Evolutionary conservation across 2,113 vertebrate genomes (phyloP), one percentile per base, ranked within the genome.

Genomic region (Gasterosteus nipponicus): DNA sequence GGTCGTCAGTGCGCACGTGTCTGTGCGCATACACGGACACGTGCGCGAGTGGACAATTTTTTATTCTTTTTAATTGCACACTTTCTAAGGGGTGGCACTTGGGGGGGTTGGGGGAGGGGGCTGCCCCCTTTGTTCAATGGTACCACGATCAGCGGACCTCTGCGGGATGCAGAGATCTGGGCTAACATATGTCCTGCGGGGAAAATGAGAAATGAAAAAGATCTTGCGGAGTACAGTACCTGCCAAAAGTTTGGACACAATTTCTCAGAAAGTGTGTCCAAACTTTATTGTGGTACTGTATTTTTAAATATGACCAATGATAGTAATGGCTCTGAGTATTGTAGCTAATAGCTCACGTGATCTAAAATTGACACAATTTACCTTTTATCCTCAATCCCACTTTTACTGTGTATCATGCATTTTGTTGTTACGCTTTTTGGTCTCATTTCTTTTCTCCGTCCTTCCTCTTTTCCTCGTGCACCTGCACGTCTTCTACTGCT

Each of bases 141-240:
- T 33, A 33, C 33, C 33, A 58, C 15, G 26, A 51, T 75, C 19
- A 53, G 7, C 41, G 76, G 72, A 82, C 71, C 79, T 85, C 72
- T 78, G 9, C 53, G 57, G 72, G 63, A 75, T 18, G 29, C 61
- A 59, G 47, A 60, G 33, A 31, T 65, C 11, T 1, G 0, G 29
- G 44, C 60, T 61, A 33, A 65, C 46, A 66, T 58, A 61, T 70
- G 56, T 26, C 61, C 41, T 26, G 31, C 12, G n/a, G 14, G 12
- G 35, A 51, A 77, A 77, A 57, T 19, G 26, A 15, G 31, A 53
- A 14, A 73, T 38, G 39, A 68, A 68, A 57, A 5, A 59, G 38
- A 38, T 35, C 7, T 31, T 10, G 33, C 12, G 18, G 42, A 63
- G 5, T 26, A 26, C 22, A 26, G 22, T 26, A 26, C 22, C 22